Base-by-base conservation (phyloP, 2,888 invertebrate genomes). In the Drosophila lutescens region DNA sequence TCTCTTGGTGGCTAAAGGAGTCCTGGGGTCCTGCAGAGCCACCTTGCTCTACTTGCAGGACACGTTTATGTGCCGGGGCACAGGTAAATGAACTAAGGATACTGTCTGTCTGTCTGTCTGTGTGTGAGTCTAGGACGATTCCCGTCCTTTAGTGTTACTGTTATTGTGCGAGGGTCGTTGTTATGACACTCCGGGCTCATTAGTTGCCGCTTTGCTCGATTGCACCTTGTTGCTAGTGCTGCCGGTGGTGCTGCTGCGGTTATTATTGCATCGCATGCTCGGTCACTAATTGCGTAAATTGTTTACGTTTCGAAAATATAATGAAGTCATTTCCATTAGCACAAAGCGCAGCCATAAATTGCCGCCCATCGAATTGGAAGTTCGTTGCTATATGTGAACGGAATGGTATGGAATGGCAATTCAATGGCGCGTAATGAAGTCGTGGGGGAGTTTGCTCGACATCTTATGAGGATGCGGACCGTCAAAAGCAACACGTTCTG, bases 301-400 rank as follows among this genome's bases (percentile, higher is more conserved):
- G 84, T 88, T 84, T 87, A 80, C 80, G 77, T 87, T 88, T 78
- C 69, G 81, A 74, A 88, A 85, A 88, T 78, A 84, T 85, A 85
- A 85, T 80, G 88, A 85, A 88, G 81, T 85, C 84, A 76, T 88
- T 84, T 86, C 73, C 85, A 88, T 88, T 88, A 88, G 73, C 76
- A 77, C 76, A 86, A 83, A 80, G 72, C 78, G 77, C 54, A 67
- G 59, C 86, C 75, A 80, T 78, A 79, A 77, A 75, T 80, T 86
- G 85, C 75, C 75, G 68, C 59, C 59, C 63, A 79, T 74, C 57
- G 63, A 61, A 55, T 61, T 49, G 40, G 26, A 38, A 41, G 38
- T 58, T 60, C 49, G n/a, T n/a, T n/a, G n/a, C n/a, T n/a, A 26
- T n/a, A 49, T 40, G 74, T 30, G 26, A 53, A 15, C 4, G 30